Evolutionary conservation across 1,140 invertebrate species (phyloP), one percentile per base, ranked within the genome.

Genomic region (Cydia splendana): DNA sequence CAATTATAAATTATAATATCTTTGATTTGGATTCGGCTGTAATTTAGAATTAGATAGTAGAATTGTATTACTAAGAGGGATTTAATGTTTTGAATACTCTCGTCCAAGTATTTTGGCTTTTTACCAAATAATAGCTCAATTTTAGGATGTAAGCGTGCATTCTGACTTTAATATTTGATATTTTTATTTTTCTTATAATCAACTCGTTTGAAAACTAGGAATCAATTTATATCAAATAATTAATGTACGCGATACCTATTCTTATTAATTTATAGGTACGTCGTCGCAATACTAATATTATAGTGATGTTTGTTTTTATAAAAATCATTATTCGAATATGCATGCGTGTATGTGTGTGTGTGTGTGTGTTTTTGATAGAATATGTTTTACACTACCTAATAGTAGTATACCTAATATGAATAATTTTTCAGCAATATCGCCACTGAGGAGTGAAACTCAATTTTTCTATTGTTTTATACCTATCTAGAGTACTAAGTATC

Each of bases 121-220:
- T 62, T 62, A 62, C 57, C 57, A 62, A 62, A 62, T 62, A 71
- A 42, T 71, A 71, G 67, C 67, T 45, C 30, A 71, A 71, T 71
- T 69, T 42, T 71, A 71, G 30, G 7, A 24, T 4, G 9, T 62
- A 62, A 62, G 57, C 12, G 2, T 53, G 51, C 57, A 62, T 62
- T 24, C 4, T 12, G 20, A 12, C 2, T n/a, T 45, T 62, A 62
- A 10, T 20, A 62, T 24, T n/a, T 57, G 53, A 53, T 24, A 24
- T 24, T 24, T 24, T 24, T 20, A 62, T 24, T n/a, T 57, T 53
- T 53, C 6, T 53, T 62, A 18, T 62, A 24, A 24, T 10, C 15
- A 62, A 62, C 20, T 62, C 18, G 4, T 62, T 7, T n/a, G n/a
- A 53, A 18, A 51, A 6, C 5, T 6, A n/a, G n/a, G n/a, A 53